Evolutionary conservation across 1,140 invertebrate genomes (phyloP), one percentile per base, ranked within the genome.

Genomic region (Pararge aegeria): DNA sequence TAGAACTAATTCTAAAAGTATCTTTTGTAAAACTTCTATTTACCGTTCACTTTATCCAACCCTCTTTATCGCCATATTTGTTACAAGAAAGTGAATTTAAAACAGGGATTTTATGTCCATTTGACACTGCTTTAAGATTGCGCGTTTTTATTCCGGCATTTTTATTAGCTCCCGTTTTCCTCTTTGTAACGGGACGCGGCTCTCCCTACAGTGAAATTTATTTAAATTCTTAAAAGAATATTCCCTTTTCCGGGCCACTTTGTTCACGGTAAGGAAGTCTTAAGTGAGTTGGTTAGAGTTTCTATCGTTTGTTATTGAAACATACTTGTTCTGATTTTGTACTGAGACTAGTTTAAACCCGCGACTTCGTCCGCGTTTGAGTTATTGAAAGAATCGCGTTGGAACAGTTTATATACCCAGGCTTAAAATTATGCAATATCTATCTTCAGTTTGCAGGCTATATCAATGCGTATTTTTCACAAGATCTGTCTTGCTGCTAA

Each of bases 201-300:
- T 62, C 69, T 66, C 70, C 63, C 70, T 70, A 66, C 69, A 73
- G 67, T 69, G 61, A 66, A 77, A 77, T 83, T 80, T 84, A 84
- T 87, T 87, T 84, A 84, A 84, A 87, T 84, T 87, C 77, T 74
- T 76, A 67, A 76, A 78, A 80, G 75, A 80, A 80, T 79, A 78
- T 71, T 81, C 70, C 64, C 49, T 75, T 75, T 75, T 70, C 61
- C 73, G 67, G 64, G 64, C 58, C 72, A 72, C 61, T 70, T 69
- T 62, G 62, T 69, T 71, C 50, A 64, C 52, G 65, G 66, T 68
- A 49, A 59, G 72, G 75, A 80, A 78, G 66, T 73, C 61, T 79
- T 81, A 73, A 83, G 70, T 79, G 73, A 80, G 70, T 79, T 77
- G 70, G 62, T 69, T 73, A 70, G 63, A 75, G 57, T 75, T 70